phyloP scores from a whole-genome alignment of 2,888 invertebrate genomes.

The Drosophila tripunctata region DNA sequence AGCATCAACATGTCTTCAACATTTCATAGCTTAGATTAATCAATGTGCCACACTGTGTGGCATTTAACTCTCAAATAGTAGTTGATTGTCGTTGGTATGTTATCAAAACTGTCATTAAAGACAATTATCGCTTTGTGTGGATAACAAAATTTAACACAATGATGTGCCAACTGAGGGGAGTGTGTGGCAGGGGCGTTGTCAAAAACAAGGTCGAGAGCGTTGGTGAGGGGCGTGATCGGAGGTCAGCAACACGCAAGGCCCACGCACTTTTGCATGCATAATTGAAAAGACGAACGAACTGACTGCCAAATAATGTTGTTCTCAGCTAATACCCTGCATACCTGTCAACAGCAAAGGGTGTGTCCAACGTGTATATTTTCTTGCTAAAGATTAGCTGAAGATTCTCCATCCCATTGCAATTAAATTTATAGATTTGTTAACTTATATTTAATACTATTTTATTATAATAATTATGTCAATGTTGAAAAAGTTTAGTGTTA shows the following conservation, averaged over 20 bases:
- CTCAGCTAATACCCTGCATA: not conserved
- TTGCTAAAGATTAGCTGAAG: no score
- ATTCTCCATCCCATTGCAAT: no score
- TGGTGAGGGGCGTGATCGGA: not conserved
- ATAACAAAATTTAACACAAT: conserved; percentile 15
- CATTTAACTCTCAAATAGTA: conserved; percentile 29
- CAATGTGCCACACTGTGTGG: conserved; percentile 23
- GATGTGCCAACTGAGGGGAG: not conserved
- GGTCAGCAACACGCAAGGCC: conserved; percentile 30
- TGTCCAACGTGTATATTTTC: not conserved
- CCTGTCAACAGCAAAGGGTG: not conserved
- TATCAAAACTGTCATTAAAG: conserved; percentile 29
- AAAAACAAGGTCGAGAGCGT: not conserved
- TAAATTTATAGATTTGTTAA: no score
- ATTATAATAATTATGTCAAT: no score
- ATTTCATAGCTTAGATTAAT: not conserved
- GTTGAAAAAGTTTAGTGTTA: no score
- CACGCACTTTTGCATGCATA: conserved; percentile 33
- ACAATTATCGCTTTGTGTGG: conserved; percentile 32
- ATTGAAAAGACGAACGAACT: conserved; percentile 28
- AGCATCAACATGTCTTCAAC: not conserved
- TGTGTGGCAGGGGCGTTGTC: not conserved
- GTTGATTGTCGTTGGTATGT: not conserved
- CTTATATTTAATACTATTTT: no score
- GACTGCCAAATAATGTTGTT: conserved; percentile 16